Evolutionary conservation across 2,797 vertebrate species (phyloP), one percentile per base, ranked within the genome.

Genomic region (Helostoma temminkii): DNA sequence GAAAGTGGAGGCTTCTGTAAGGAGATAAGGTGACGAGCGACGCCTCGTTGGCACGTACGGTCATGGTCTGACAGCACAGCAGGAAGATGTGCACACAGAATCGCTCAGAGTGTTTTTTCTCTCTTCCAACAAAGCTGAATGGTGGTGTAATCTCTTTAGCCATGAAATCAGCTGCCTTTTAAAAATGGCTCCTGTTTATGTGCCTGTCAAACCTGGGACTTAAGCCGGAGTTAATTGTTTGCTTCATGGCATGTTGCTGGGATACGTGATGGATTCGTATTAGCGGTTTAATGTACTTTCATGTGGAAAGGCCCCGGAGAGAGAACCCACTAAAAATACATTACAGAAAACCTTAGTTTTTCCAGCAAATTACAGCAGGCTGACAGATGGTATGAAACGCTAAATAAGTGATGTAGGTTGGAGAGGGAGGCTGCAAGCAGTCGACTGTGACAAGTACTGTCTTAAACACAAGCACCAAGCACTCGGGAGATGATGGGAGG

Each of bases 121-220:
- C 63, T 22, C 42, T 37, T 37, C 66, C n/a, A 47, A 62, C 83
- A 87, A 83, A 86, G 72, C 83, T 43, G 73, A 92, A 86, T 63
- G 82, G 80, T 43, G 70, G 75, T 88, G 75, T 93, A 93, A 93
- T 92, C 91, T 87, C 81, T 78, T 92, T 92, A 93, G 76, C 82
- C 55, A 76, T 92, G 88, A 92, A 93, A 93, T 89, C 78, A 66
- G 83, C 79, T 76, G 80, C 80, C 58, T 88, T 90, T 88, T 88
- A 88, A 92, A 89, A 76, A 81, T 48, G 77, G 60, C 83, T 89
- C 78, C 78, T 88, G 84, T 88, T 92, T 87, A 85, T 82, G 80
- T 76, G 80, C 81, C 77, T 75, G 76, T 92, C 90, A 90, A 89
- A 89, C 79, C 89, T 73, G 57, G 68, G 83, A 89, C 74, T 78